Evolutionary conservation across 2,888 invertebrate species (phyloP).

Genomic region (Trisateles emortualis): DNA sequence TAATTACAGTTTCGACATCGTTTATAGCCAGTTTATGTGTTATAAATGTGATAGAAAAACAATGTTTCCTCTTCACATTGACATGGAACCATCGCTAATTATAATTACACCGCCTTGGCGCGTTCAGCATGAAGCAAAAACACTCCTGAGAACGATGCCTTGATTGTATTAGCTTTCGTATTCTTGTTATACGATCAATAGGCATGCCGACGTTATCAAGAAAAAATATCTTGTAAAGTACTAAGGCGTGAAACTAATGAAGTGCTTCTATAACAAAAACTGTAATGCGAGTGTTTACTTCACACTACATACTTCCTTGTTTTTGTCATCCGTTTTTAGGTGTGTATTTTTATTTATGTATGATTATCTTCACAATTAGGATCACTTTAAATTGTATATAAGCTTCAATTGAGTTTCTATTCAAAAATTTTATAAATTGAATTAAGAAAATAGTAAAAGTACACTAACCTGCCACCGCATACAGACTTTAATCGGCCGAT

Average conservation of each 20-base stretch:
- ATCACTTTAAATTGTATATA: too few species aligned
- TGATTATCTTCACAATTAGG: too few species aligned
- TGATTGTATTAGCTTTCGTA: constrained; percentile 49
- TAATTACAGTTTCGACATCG: constrained; percentile 25
- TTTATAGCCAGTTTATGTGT: constrained; percentile 25
- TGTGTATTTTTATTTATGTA: constrained; percentile 15
- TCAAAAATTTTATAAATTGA: too few species aligned
- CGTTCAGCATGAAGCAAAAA: constrained; percentile 61
- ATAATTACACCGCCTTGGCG: constrained; percentile 58
- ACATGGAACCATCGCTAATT: constrained; percentile 63
- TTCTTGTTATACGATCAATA: constrained; percentile 53
- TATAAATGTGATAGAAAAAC: constrained; percentile 49
- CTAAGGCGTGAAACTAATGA: constrained; percentile 60
- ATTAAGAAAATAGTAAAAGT: too few species aligned
- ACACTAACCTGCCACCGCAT: too few species aligned
- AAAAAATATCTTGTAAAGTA: constrained; percentile 55
- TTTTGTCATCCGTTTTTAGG: constrained; percentile 27
- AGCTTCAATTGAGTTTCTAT: too few species aligned
- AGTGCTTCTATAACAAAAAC: constrained; percentile 58
- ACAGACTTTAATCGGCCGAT: too few species aligned
- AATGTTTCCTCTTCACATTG: constrained; percentile 58
- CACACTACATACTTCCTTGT: constrained; percentile 24
- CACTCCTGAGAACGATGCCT: constrained; percentile 56
- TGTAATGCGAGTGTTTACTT: constrained; percentile 43
- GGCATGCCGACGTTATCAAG: constrained; percentile 58